Evolutionary conservation across 2,888 invertebrate species (phyloP).

Genomic region (Campoletis raptor): DNA sequence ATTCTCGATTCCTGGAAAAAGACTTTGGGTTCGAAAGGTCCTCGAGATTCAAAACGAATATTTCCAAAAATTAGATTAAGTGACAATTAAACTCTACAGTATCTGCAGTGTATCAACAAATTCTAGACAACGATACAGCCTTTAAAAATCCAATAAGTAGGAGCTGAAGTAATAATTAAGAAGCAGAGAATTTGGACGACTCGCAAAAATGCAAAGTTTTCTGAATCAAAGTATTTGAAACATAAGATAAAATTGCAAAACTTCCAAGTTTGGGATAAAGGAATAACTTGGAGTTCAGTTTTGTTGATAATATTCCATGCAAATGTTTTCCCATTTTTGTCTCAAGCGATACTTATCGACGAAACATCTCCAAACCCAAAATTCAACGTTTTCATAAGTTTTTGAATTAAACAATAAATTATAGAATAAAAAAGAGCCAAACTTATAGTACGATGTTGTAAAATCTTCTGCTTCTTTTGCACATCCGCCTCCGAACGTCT

Average conservation of each 20-base stretch:
- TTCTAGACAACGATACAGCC: too few relatives aligned
- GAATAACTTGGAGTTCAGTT: background rate
- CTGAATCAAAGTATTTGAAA: background rate
- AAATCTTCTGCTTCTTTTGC: background rate
- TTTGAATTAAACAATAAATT: background rate
- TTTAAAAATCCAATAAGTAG: background rate
- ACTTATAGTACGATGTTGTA: background rate
- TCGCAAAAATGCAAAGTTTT: background rate
- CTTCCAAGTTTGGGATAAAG: background rate
- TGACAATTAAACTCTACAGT: background rate
- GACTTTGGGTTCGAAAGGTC: background rate
- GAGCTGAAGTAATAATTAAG: background rate
- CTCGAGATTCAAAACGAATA: background rate
- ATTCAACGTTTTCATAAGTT: background rate
- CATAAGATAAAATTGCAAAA: background rate
- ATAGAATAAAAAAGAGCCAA: background rate
- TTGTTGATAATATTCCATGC: background rate
- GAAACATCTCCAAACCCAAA: background rate
- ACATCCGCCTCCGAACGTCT: constrained; percentile 13
- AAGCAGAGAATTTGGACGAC: background rate
- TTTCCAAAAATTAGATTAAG: background rate
- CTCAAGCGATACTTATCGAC: too few relatives aligned
- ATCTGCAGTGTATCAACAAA: background rate
- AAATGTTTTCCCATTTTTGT: too few relatives aligned
- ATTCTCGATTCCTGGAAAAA: background rate